Base-by-base conservation (phyloP, 2,888 invertebrate genomes). In the Protodeltote pygarga region DNA sequence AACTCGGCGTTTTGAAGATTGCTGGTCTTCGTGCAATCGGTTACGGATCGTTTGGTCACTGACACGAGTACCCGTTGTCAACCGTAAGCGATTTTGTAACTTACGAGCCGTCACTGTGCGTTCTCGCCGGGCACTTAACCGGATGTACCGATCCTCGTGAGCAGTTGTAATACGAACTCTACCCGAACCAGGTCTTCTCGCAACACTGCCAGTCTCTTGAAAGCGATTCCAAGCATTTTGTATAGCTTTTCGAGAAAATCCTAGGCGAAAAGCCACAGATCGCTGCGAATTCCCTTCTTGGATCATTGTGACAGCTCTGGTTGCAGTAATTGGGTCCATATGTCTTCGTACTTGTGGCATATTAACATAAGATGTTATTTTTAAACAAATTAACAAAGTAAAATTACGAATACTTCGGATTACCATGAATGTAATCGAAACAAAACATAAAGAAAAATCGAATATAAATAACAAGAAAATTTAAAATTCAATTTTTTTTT, bases 211-310 rank as follows among this genome's bases (percentile, higher is more conserved):
- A 13, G 29, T 39, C 38, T 39, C 8, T 29, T 20, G 29, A 21
- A 29, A 29, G 1, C 31, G 24, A 15, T 39, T 25, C 40, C 32
- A 41, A 11, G 25, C 32, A 33, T 25, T 33, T 15, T 24, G 31
- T n/a, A 27, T 33, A 0, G 32, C 24, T 19, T 11, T 11, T 14
- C 37, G 27, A 1, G 37, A 25, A 27, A 19, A 19, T n/a, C 32
- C 32, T 6, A 32, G 20, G 11, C 8, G 32, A 8, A 20, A 20
- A n/a, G 32, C 32, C 1, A 32, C 27, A 13, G 27, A 37, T 6
- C 17, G 37, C 17, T 37, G 37, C 3, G 27, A 27, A 19, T 37
- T n/a, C 6, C 37, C 37, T 19, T 27, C 37, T 37, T 37, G 19
- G 4, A 37, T 27, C 2, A 25, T 16, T 24, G 16, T 11, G 9